Base-by-base conservation (phyloP, 2,797 vertebrate species). In the Botia kubotai region DNA sequence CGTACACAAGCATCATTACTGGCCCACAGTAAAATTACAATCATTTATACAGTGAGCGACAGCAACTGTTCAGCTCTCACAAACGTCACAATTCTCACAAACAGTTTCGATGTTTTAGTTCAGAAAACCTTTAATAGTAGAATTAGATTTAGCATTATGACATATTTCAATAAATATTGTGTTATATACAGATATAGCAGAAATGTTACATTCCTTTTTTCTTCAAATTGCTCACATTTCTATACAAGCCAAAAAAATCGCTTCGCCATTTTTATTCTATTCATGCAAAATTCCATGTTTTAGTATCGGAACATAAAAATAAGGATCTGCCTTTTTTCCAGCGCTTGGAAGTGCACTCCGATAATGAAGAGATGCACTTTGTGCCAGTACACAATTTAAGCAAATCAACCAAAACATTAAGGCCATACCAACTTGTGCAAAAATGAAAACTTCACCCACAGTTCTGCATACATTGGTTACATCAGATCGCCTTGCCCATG, bases 91-190 rank as follows among this genome's bases (percentile, higher is more conserved):
- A 90, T 90, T 88, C 92, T 92, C 90, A 91, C 92, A 94, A 92
- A 93, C 88, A 89, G 89, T 86, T 91, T 87, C 89, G 88, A 90
- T 91, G 88, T 87, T 90, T 94, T 93, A 92, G 93, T 94, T 96
- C 95, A 97, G 95, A 97, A 98, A 98, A 97, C 89, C 90, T 96
- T 96, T 95, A 95, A 95, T 96, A 94, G 93, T 94, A 93, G 83
- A 87, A 93, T 96, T 96, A 93, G 95, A 96, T 95, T 96, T 92
- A 91, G 94, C 95, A 96, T 95, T 96, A 94, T 94, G 94, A 96
- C 96, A 96, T 96, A 95, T 92, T 94, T 97, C 95, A 97, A 95
- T 98, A 98, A 97, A 97, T 98, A 97, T 94, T 94, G 95, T 91
- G 93, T 96, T 98, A 97, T 97, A 93, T 98, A 98, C 96, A 97